phyloP scores from a whole-genome alignment of 1,140 invertebrate species.

The Asobara japonica region DNA sequence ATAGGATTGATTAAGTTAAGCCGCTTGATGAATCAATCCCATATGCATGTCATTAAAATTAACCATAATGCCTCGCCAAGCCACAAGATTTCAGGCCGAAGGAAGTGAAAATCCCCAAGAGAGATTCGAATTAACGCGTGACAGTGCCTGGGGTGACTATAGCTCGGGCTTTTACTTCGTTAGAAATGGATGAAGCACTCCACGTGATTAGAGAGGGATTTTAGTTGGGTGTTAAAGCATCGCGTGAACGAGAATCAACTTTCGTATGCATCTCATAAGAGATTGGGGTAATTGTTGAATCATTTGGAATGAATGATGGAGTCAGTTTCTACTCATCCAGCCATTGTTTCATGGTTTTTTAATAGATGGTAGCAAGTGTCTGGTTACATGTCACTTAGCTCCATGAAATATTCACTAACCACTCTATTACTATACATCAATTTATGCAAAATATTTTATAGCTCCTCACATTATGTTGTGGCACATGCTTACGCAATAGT shows the following conservation, averaged over 20 bases:
- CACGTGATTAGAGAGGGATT: conserved; percentile 40
- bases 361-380: no score
- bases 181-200: conserved; percentile 46
- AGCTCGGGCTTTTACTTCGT: conserved; percentile 32
- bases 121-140: conserved; percentile 14
- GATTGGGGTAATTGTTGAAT: conserved; percentile 15
- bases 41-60: conserved; percentile 24
- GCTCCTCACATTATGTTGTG: no score
- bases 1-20: not conserved
- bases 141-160: not conserved
- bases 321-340: no score
- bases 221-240: conserved; percentile 21
- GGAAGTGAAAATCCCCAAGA: conserved; percentile 13
- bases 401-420: no score
- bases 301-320: not conserved
- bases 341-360: no score
- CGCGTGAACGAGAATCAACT: conserved; percentile 18
- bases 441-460: no score
- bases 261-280: not conserved
- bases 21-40: conserved; percentile 1
- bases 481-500: no score
- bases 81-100: not conserved
- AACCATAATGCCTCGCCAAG: not conserved
- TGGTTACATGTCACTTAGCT: no score
- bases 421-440: no score